phyloP scores from a whole-genome alignment of 2,888 invertebrate genomes.

The Trimorus sp. region DNA sequence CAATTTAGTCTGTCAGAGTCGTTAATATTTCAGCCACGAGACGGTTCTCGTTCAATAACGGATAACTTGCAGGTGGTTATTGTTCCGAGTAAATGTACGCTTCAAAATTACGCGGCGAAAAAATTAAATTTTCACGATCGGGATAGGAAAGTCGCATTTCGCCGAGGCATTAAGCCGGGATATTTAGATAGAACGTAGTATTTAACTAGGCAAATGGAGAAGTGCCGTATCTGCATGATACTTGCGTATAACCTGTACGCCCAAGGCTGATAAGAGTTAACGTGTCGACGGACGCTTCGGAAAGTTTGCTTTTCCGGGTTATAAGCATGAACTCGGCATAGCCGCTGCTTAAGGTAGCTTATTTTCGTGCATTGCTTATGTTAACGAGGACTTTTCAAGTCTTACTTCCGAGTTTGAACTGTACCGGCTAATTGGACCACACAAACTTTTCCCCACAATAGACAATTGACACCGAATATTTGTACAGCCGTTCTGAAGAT shows the following conservation, averaged over 20 bases:
- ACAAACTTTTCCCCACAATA: constrained; percentile 13
- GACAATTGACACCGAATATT: constrained; percentile 23
- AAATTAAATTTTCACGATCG: too few species aligned
- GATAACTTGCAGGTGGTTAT: too few species aligned
- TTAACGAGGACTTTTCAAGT: constrained; percentile 53
- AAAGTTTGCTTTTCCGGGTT: constrained; percentile 71
- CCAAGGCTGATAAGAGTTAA: constrained; percentile 73
- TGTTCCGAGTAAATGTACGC: too few species aligned
- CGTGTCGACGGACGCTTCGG: constrained; percentile 60
- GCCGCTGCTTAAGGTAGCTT: constrained; percentile 39
- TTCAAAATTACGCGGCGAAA: too few species aligned
- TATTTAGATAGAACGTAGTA: constrained; percentile 46
- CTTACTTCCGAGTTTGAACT: constrained; percentile 42
- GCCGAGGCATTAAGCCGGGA: constrained; percentile 25
- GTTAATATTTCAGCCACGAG: too few species aligned
- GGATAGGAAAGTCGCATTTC: too few species aligned
- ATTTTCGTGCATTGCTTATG: constrained; percentile 49
- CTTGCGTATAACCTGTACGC: constrained; percentile 70
- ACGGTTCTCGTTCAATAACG: too few species aligned
- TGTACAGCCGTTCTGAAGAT: background rate
- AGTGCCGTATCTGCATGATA: constrained; percentile 36
- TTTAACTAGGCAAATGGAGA: constrained; percentile 50
- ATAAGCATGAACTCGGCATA: constrained; percentile 60
- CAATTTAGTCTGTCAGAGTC: too few species aligned
- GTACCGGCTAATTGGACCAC: constrained; percentile 35